phyloP scores from a whole-genome alignment of 1,140 invertebrate genomes.

The Papilio polyxenes region DNA sequence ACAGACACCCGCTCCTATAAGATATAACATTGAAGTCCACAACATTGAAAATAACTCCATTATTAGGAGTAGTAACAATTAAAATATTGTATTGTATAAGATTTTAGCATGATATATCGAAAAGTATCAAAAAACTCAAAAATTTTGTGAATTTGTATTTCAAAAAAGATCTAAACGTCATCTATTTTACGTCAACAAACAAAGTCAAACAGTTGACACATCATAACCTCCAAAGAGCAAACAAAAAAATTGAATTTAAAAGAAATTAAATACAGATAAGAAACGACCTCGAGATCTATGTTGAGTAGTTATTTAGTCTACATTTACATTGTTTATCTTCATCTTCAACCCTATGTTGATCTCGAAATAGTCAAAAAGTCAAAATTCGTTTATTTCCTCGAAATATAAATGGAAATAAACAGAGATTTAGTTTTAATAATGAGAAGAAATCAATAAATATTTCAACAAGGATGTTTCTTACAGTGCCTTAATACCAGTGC shows the following conservation, averaged over 20 bases:
- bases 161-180: slow-evolving; percentile 19
- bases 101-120: background rate
- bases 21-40: slow-evolving; percentile 5
- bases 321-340: slow-evolving; percentile 22
- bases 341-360: slow-evolving; percentile 15
- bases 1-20: background rate
- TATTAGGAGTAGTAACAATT: background rate
- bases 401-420: slow-evolving; percentile 14
- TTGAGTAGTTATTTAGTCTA: background rate
- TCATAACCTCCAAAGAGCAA: background rate
- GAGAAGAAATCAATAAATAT: background rate
- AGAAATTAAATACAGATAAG: background rate
- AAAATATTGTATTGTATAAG: background rate
- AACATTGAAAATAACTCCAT: slow-evolving; percentile 19
- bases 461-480: slow-evolving; percentile 41
- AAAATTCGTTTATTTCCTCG: slow-evolving; percentile 18
- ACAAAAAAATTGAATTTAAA: background rate
- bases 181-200: slow-evolving; percentile 7
- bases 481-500: slow-evolving; percentile 58
- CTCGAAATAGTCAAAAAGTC: slow-evolving; percentile 33
- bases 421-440: slow-evolving; percentile 13
- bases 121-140: background rate
- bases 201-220: background rate
- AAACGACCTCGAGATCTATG: background rate
- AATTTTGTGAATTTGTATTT: background rate